Percentiles rank a stretch among this genome's conserved stretches.
Conservation (phyloP, 2,113 vertebrate species). For the Lycaon pictus region DNA sequence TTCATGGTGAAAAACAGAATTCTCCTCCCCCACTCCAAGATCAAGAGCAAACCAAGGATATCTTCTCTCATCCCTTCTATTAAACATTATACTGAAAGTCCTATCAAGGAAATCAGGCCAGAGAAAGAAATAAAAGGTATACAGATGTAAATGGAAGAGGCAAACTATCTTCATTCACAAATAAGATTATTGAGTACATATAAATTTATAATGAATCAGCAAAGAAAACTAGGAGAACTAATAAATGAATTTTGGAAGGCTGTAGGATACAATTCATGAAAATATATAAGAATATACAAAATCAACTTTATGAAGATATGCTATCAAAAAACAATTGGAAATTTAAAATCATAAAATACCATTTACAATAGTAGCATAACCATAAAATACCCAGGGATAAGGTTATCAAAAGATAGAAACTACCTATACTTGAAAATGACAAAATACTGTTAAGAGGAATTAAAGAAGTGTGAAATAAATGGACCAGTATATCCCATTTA, state of each 20-base stretch:
- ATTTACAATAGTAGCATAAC: background rate
- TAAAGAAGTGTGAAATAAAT: background rate
- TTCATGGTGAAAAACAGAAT: background rate
- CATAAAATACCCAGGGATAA: background rate
- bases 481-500: background rate
- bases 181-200: background rate
- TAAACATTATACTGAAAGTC: background rate
- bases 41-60: background rate
- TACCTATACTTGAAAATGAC: background rate
- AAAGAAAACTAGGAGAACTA: background rate
- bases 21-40: background rate
- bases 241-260: background rate
- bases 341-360: constrained; percentile 44
- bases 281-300: background rate
- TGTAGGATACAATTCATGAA: background rate
- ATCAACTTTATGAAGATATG: background rate
- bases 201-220: background rate
- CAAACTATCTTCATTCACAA: background rate
- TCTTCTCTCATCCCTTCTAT: background rate
- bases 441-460: background rate
- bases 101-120: background rate
- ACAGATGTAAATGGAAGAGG: background rate
- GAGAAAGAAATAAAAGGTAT: background rate
- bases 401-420: background rate
- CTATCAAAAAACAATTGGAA: constrained; percentile 10